These are phyloP conservation scores for Zoroaster sp. DNA, from an alignment of 53 echinoderm and acorn worm species.

Conservation along the genomic window DNA sequence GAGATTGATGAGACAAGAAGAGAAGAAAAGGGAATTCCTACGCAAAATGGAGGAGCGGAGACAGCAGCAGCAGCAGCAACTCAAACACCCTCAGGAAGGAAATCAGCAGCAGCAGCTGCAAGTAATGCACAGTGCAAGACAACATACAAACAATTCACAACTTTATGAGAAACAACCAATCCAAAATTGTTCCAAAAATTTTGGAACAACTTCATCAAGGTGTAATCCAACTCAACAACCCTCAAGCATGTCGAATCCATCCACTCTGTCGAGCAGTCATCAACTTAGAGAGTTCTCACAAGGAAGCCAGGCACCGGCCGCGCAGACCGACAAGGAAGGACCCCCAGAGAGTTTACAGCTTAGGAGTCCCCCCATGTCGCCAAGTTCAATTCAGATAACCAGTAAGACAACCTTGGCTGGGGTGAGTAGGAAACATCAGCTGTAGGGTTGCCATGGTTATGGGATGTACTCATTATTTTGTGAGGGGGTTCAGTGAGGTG, in stretches of 20 bases:
- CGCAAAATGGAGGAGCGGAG: slow-evolving; percentile 76
- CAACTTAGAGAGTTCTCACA: neutral
- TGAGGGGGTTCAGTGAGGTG: no score
- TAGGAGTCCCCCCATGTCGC: neutral
- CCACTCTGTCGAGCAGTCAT: neutral
- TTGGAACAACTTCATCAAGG: neutral
- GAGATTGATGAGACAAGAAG: slow-evolving; percentile 81
- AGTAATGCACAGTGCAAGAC: neutral
- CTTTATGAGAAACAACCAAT: neutral
- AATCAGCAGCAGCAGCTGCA: neutral
- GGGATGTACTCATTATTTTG: no score
- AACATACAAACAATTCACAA: neutral
- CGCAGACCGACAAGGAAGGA: neutral
- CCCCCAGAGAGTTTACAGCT: neutral
- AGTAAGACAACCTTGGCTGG: slow-evolving; percentile 6
- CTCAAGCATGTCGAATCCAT: neutral
- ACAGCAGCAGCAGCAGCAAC: neutral
- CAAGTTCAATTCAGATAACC: slow-evolving; percentile 16
- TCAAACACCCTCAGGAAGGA: neutral
- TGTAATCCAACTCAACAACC: neutral
- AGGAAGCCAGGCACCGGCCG: neutral
- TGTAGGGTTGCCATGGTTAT: no score
- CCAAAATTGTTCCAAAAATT: neutral
- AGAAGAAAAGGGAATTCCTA: slow-evolving; percentile 83
- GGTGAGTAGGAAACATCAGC: no score